Evolutionary conservation across 2,113 vertebrate genomes (phyloP), one percentile per base, ranked within the genome.

Genomic region (Caloenas nicobarica): DNA sequence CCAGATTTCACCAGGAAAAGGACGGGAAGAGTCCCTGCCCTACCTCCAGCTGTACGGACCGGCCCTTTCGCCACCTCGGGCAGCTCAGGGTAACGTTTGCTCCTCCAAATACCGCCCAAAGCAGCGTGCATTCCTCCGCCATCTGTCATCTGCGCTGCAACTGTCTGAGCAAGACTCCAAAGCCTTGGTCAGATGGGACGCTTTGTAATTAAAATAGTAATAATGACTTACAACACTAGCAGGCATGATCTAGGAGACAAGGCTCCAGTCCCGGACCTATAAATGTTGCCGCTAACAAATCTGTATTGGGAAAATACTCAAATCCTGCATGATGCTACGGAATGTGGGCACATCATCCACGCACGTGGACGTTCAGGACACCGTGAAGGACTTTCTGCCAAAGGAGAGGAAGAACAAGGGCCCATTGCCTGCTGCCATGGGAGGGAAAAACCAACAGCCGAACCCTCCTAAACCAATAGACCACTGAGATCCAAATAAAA

Each of bases 361-460:
- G 33, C 51, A 58, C 0, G 0, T 40, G 76, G 62, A 54, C 1
- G 0, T 24, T 31, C 46, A 50, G 74, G 54, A 91, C 68, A 66
- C 54, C 1, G 0, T 19, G 53, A 65, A 77, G n/a, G 28, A 60
- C 50, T 51, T 85, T 85, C 44, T 94, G 85, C 62, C 81, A 72
- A 76, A 76, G 8, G 16, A 17, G 29, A 68, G 9, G 38, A 78
- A 94, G 71, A 91, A 76, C 54, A 95, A 87, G 69, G 28, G 31
- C 44, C 42, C 1, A 6, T 33, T 86, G 88, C 94, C 73, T 68
- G 57, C 73, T 89, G 48, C 70, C 54, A 58, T 29, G 34, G 54
- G 61, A 80, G 16, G 66, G 29, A 61, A 69, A 89, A 46, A 14
- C 1, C 34, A 54, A 40, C 51, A 83, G 66, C n/a, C 56, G 23